Percentiles rank a stretch among this genome's conserved stretches.
These are phyloP conservation scores for Ianthella basta DNA, from an alignment of 37 sponge, comb jelly and placozoan species.

Conservation along the genomic window DNA sequence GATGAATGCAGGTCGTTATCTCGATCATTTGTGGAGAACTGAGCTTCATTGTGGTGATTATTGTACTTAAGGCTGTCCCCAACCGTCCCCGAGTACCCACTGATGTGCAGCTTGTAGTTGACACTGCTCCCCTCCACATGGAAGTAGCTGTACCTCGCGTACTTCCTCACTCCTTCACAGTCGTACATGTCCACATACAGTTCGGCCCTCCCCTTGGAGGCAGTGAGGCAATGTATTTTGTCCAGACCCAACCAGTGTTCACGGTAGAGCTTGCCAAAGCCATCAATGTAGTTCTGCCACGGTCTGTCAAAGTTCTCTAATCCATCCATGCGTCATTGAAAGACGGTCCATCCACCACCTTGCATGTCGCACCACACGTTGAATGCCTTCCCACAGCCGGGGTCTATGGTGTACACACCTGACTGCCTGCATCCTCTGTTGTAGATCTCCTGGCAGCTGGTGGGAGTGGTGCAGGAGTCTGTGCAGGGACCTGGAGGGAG, in stretches of 20 bases:
- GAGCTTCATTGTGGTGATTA: slow-evolving; percentile 3
- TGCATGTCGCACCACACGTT: slow-evolving; percentile 11
- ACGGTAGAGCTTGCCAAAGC: not conserved
- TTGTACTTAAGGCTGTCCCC: slow-evolving; percentile 7
- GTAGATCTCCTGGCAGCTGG: not conserved
- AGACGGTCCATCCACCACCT: slow-evolving; percentile 4
- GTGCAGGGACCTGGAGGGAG: no score
- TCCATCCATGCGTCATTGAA: slow-evolving; percentile 3
- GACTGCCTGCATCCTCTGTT: not conserved
- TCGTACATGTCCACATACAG: not conserved
- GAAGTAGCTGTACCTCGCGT: slow-evolving; percentile 8
- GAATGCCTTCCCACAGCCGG: not conserved
- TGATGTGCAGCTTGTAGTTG: not conserved
- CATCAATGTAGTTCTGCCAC: not conserved
- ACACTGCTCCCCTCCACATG: not conserved
- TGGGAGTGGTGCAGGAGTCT: no score
- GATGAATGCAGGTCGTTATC: not conserved
- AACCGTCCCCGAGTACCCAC: not conserved
- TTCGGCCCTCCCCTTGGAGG: not conserved
- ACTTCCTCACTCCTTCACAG: not conserved
- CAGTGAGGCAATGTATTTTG: not conserved
- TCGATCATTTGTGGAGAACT: not conserved
- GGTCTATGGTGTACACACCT: not conserved
- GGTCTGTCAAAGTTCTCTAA: not conserved
- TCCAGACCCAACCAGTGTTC: slow-evolving; percentile 4